Evolutionary conservation across 2,797 vertebrate genomes (phyloP).

Genomic region (Chelon auratus): DNA sequence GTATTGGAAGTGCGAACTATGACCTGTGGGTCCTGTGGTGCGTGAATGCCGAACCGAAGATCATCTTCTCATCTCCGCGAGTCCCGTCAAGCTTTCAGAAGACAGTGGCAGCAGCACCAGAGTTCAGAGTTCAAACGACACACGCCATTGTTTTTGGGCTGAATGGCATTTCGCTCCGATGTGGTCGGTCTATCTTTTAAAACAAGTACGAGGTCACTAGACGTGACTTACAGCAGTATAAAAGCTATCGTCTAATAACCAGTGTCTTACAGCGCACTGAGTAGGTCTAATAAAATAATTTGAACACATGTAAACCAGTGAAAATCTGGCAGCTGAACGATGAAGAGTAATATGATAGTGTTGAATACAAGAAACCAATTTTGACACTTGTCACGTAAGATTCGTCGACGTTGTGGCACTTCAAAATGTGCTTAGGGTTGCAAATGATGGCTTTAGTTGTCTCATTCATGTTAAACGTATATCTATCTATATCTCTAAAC

Average conservation of each 20-base stretch:
- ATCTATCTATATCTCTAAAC: constrained; percentile 72
- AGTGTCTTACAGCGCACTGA: constrained; percentile 79
- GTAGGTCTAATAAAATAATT: constrained; percentile 73
- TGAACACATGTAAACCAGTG: constrained; percentile 75
- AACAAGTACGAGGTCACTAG: constrained; percentile 71
- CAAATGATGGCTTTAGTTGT: constrained; percentile 98
- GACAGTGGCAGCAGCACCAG: constrained; percentile 78
- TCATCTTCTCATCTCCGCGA: constrained; percentile 61
- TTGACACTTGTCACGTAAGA: constrained; percentile 70
- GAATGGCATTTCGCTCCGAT: constrained; percentile 67
- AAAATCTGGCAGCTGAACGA: constrained; percentile 80
- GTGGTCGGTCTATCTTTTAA: constrained; percentile 59
- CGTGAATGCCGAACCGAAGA: constrained; percentile 57
- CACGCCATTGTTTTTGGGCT: constrained; percentile 67
- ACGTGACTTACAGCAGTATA: constrained; percentile 77
- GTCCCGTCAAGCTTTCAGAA: constrained; percentile 62
- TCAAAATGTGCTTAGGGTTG: constrained; percentile 94
- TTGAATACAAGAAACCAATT: constrained; percentile 81
- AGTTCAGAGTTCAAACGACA: constrained; percentile 73
- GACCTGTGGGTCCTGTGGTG: constrained; percentile 63
- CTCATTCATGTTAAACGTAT: constrained; percentile 76
- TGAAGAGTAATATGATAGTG: constrained; percentile 75
- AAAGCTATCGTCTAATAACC: constrained; percentile 77
- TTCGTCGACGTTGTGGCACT: constrained; percentile 82
- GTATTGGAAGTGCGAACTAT: constrained; percentile 78